These are phyloP conservation scores for Perodicticus potto DNA, from an alignment of 2,797 vertebrate genomes.

Conservation along the genomic window DNA sequence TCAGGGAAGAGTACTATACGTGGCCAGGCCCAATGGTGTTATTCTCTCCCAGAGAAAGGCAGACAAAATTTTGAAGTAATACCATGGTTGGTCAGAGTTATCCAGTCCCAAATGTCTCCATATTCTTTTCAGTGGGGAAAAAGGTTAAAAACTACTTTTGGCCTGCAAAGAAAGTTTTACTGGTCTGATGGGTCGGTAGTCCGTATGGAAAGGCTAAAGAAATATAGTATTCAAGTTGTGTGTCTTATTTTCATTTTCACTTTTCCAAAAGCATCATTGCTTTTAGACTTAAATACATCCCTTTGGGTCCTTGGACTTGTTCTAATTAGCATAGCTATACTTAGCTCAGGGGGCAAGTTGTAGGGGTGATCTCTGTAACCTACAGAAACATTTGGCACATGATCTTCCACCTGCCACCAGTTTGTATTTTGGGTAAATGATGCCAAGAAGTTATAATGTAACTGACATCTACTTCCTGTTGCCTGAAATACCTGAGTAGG, in stretches of 20 bases:
- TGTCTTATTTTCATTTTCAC: constrained; percentile 54
- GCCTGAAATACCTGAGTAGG: constrained; percentile 47
- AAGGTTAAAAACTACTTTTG: constrained; percentile 47
- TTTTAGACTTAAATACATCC: constrained; percentile 7
- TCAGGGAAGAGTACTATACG: neutral
- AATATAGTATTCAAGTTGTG: constrained; percentile 30
- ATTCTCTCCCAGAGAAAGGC: neutral
- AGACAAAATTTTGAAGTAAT: neutral
- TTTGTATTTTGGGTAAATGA: constrained; percentile 69
- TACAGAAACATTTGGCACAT: constrained; percentile 51
- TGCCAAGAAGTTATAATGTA: constrained; percentile 62
- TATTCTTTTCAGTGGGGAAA: neutral
- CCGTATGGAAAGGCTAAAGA: neutral
- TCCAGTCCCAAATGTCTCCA: neutral
- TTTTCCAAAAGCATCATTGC: constrained; percentile 9
- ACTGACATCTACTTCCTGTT: constrained; percentile 62
- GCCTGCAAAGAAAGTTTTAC: neutral
- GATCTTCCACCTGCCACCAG: constrained; percentile 61
- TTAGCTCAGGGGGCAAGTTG: neutral
- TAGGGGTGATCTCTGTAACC: constrained; percentile 62
- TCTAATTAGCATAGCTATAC: constrained; percentile 53
- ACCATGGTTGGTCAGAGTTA: neutral
- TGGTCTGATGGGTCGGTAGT: neutral
- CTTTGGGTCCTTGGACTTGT: neutral
- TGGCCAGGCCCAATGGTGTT: neutral